phyloP scores from a whole-genome alignment of 2,113 vertebrate genomes.

The Struthio camelus region DNA sequence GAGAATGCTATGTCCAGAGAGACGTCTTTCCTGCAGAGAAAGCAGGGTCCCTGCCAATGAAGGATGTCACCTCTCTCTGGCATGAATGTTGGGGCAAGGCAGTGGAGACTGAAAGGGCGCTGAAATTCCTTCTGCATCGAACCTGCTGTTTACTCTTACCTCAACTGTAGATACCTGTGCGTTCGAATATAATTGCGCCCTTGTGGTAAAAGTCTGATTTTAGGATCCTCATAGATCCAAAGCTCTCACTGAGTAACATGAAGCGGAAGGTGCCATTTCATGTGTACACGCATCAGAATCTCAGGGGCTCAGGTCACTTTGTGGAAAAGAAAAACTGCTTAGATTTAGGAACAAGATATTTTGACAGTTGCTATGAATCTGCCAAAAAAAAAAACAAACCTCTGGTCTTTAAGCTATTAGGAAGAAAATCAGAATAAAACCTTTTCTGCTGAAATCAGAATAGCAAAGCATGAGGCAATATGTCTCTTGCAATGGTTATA shows the following conservation, averaged over 20 bases:
- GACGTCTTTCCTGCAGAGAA: no score
- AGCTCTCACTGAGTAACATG: not conserved
- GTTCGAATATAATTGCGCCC: not conserved
- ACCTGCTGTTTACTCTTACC: not conserved
- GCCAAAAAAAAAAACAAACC: not conserved
- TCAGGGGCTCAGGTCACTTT: not conserved
- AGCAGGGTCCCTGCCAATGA: no score
- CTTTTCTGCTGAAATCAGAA: not conserved
- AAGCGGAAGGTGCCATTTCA: not conserved
- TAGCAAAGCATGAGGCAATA: not conserved
- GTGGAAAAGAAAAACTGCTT: not conserved
- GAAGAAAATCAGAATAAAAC: constrained; percentile 11
- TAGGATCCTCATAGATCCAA: not conserved
- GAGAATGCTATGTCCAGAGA: no score
- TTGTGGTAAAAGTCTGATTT: not conserved
- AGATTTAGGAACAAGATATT: not conserved
- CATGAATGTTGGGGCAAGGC: no score
- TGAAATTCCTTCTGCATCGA: no score
- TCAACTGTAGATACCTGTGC: not conserved
- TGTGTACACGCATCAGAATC: not conserved
- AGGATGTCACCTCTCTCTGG: no score
- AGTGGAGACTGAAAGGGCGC: no score
- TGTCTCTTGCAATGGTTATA: not conserved
- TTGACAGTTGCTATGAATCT: not conserved
- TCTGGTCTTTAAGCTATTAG: not conserved